Base-by-base conservation (phyloP, 1,140 invertebrate species). In the Aphaenogaster ashmeadi region DNA sequence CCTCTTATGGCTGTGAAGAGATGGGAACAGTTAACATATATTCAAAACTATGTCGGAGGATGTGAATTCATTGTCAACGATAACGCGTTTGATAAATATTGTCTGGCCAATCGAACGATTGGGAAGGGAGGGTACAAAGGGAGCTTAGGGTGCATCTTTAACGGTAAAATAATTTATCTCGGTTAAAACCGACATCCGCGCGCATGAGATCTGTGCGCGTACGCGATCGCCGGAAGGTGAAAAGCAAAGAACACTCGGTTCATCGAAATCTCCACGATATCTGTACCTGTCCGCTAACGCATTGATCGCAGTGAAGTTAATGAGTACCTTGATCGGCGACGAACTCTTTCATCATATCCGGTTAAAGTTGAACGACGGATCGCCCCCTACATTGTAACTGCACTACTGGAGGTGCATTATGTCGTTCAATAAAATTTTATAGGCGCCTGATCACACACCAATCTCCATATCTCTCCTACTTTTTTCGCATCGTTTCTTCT, bases 341-440 rank as follows among this genome's bases (percentile, higher is more conserved):
- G 54, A 41, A 62, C 52, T 75, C 80, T 84, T 60, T 84, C 69
- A 75, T 84, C 41, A 84, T 74, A 74, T 47, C 67, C 27, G 33
- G 41, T 74, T 84, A 84, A 69, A 74, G 79, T n/a, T 81, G 41
- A 67, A 18, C 69, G 52, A 74, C 18, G 27, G 41, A 47, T 60
- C 47, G 64, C 62, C 47, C 47, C n/a, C 18, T 41, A 58, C 9
- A 80, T 81, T 71, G 27, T 58, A 84, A 71, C 52, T 56, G 79
- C 54, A 33, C 69, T 72, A 58, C 67, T 74, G 9, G 0, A 60
- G n/a, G 21, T 62, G 75, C 83, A 87, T 89, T 89, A 89, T 87
- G 62, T 83, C 85, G 77, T 87, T 38, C 50, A 83, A 89, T 87
- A 62, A 87, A 89, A 83, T 69, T 88, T 88, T 87, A 88, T 88